phyloP scores from a whole-genome alignment of 2,888 invertebrate genomes.

The Dryomyza anilis region DNA sequence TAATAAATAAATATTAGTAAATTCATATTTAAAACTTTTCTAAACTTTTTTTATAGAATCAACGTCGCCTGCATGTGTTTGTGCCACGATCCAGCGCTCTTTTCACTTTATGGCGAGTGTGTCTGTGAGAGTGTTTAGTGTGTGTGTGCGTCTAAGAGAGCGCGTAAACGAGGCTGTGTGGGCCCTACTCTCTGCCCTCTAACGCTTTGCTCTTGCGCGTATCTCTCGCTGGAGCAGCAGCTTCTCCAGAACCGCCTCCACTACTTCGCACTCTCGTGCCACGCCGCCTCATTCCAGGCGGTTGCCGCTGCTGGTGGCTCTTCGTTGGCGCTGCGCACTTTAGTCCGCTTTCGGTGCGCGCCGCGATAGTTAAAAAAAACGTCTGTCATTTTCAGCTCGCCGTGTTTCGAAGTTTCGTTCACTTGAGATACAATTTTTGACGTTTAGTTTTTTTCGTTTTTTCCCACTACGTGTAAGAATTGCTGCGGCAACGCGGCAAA shows the following conservation, averaged over 20 bases:
- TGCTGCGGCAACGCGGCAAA: background rate
- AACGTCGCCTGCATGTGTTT: background rate
- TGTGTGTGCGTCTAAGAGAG: background rate
- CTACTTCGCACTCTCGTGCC: background rate
- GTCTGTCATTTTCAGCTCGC: background rate
- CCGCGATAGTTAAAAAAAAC: constrained; percentile 21
- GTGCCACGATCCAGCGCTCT: background rate
- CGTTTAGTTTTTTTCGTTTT: background rate
- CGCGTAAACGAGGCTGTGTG: too few species aligned
- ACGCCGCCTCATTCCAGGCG: background rate
- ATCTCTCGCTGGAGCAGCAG: background rate
- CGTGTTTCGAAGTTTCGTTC: background rate
- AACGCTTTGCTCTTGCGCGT: background rate
- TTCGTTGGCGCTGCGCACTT: constrained; percentile 14
- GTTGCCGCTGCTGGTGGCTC: background rate
- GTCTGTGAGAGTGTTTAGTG: background rate
- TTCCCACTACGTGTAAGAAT: background rate
- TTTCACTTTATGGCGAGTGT: background rate
- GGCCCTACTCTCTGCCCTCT: background rate
- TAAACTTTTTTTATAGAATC: background rate
- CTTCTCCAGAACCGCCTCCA: constrained; percentile 1
- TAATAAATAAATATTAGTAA: too few species aligned
- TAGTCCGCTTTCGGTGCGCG: constrained; percentile 24
- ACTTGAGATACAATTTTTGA: background rate
- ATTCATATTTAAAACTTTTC: too few species aligned